A percentile compares a stretch with the other conserved stretches of the same genome.
These are phyloP conservation scores for Nemotelus nigrinus DNA, from an alignment of 2,888 invertebrate genomes.

Conservation along the genomic window DNA sequence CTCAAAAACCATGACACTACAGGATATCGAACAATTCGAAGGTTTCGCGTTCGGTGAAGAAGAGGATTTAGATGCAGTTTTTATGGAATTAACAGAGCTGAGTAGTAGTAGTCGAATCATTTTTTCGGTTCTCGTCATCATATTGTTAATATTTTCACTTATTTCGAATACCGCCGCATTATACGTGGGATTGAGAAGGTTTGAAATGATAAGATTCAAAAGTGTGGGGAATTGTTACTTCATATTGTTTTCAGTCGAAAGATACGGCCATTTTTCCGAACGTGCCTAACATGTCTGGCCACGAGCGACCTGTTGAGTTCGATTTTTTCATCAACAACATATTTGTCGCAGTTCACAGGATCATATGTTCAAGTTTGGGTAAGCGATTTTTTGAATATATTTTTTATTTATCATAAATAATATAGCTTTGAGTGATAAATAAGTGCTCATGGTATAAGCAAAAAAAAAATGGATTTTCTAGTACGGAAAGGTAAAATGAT, in stretches of 20 bases:
- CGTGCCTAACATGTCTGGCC: slow-evolving; percentile 67
- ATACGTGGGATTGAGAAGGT: slow-evolving; percentile 50
- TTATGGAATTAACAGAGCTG: slow-evolving; percentile 23
- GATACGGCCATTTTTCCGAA: slow-evolving; percentile 67
- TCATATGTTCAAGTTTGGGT: slow-evolving; percentile 60
- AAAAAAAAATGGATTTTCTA: too few species aligned
- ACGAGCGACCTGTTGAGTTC: slow-evolving; percentile 65
- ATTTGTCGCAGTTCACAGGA: slow-evolving; percentile 57
- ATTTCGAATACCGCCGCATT: slow-evolving; percentile 52
- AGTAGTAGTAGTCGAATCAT: slow-evolving; percentile 25
- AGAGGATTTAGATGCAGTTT: neutral
- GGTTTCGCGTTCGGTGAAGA: neutral
- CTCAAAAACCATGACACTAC: neutral
- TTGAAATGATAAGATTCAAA: neutral
- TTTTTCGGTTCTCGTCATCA: slow-evolving; percentile 35
- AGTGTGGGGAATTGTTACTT: neutral
- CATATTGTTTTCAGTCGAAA: slow-evolving; percentile 58
- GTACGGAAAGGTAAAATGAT: too few species aligned
- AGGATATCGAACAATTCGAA: neutral
- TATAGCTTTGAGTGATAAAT: too few species aligned
- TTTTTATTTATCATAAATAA: neutral
- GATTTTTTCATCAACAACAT: slow-evolving; percentile 55
- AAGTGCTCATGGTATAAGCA: too few species aligned
- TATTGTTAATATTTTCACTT: slow-evolving; percentile 48
- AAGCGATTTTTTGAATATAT: slow-evolving; percentile 47